phyloP scores from a whole-genome alignment of 2,113 vertebrate genomes.

The Glaucidium brasilianum region DNA sequence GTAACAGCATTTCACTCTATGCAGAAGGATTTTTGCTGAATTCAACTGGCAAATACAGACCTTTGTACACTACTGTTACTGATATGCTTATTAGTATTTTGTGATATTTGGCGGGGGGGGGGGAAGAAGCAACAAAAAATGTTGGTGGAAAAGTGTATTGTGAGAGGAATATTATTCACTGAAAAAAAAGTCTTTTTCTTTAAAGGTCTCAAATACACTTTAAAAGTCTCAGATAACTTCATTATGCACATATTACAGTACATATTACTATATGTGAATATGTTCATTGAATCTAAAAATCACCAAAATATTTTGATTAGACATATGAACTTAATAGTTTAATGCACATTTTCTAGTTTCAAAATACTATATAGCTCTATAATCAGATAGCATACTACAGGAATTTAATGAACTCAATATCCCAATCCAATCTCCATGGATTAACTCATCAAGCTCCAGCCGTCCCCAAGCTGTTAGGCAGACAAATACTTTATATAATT shows the following conservation, averaged over 20 bases:
- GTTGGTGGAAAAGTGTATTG: not conserved
- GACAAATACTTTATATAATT: not conserved
- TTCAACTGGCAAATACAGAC: not conserved
- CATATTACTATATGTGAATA: not conserved
- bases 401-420: not conserved
- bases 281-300: not conserved
- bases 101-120: not conserved
- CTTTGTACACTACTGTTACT: not conserved
- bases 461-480: rapidly evolving
- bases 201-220: not conserved
- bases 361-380: not conserved
- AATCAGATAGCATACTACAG: not conserved
- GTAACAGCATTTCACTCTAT: not conserved
- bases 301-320: not conserved
- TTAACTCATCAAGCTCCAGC: not conserved
- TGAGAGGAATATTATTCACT: not conserved
- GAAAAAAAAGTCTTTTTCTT: not conserved
- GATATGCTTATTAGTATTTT: not conserved
- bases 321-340: not conserved
- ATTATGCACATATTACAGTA: not conserved
- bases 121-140: not conserved
- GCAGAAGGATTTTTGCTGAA: not conserved
- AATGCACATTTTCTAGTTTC: not conserved
- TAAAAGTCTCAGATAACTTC: not conserved
- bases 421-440: not conserved